Evolutionary conservation across 35 echinoderm and acorn worm genomes (phyloP).

Genomic region (Apostichopus californicus): DNA sequence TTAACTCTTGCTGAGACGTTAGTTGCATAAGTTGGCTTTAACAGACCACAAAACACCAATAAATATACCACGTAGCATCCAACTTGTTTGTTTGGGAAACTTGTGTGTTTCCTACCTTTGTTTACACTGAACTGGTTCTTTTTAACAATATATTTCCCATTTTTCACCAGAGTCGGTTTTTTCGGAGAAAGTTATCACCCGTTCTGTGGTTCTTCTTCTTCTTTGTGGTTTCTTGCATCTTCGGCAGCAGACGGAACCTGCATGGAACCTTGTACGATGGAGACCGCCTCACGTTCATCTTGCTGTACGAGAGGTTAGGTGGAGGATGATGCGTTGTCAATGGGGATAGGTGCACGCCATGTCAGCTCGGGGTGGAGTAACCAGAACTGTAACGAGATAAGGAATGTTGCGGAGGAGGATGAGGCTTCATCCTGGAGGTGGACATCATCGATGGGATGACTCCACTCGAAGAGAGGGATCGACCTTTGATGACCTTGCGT

Average conservation of each 20-base stretch:
- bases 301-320: not conserved
- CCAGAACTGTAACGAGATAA: slow-evolving; percentile 60
- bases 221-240: not conserved
- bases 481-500: slow-evolving; percentile 47
- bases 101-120: not conserved
- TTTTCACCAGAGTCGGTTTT: slow-evolving; percentile 23
- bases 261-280: slow-evolving; percentile 2
- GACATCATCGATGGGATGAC: slow-evolving; percentile 46
- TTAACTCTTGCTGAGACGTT: no score
- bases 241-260: slow-evolving; percentile 9
- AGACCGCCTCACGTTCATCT: not conserved
- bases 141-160: not conserved
- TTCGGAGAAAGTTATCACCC: not conserved
- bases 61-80: no score
- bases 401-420: slow-evolving; percentile 65
- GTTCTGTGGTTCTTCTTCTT: slow-evolving; percentile 27
- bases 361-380: slow-evolving; percentile 80
- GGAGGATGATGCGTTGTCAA: not conserved
- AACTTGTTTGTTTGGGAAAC: no score
- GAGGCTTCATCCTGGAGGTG: slow-evolving; percentile 20
- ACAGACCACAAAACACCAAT: no score
- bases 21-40: no score
- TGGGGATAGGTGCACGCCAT: slow-evolving; percentile 24
- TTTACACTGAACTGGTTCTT: not conserved
- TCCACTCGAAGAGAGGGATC: slow-evolving; percentile 76